phyloP scores from a whole-genome alignment of 2,888 invertebrate species.

The Linnaemya vulpina region DNA sequence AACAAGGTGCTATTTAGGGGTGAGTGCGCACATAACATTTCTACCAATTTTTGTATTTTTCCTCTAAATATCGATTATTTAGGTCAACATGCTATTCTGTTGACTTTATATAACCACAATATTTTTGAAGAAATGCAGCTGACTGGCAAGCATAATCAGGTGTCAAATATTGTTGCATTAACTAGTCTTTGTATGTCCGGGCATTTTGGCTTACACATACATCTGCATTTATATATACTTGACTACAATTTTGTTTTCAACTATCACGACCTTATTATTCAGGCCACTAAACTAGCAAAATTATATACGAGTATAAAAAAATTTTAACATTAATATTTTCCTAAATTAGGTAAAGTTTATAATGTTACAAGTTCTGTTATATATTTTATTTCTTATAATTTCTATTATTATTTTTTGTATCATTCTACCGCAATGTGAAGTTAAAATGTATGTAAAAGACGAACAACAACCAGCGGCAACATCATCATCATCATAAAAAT shows the following conservation, averaged over 20 bases:
- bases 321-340: slow-evolving; percentile 33
- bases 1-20: slow-evolving; percentile 93
- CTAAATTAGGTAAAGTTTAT: slow-evolving; percentile 65
- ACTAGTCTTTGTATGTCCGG: slow-evolving; percentile 74
- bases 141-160: slow-evolving; percentile 53
- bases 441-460: slow-evolving; percentile 25
- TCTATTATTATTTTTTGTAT: slow-evolving; percentile 1
- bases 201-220: slow-evolving; percentile 64
- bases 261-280: slow-evolving; percentile 63
- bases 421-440: slow-evolving; percentile 40
- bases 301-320: slow-evolving; percentile 18
- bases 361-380: slow-evolving; percentile 31
- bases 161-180: slow-evolving; percentile 69
- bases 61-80: slow-evolving; percentile 28
- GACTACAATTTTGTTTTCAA: slow-evolving; percentile 21
- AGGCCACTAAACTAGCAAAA: slow-evolving; percentile 48
- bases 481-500: slow-evolving; percentile 41
- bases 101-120: neutral
- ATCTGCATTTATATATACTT: neutral
- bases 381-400: neutral
- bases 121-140: slow-evolving; percentile 39
- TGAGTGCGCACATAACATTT: slow-evolving; percentile 83
- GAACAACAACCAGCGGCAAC: neutral
- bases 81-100: slow-evolving; percentile 47
- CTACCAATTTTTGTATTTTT: slow-evolving; percentile 3